These are phyloP conservation scores for Microplitis mediator DNA, from an alignment of 1,140 invertebrate genomes.

Conservation along the genomic window DNA sequence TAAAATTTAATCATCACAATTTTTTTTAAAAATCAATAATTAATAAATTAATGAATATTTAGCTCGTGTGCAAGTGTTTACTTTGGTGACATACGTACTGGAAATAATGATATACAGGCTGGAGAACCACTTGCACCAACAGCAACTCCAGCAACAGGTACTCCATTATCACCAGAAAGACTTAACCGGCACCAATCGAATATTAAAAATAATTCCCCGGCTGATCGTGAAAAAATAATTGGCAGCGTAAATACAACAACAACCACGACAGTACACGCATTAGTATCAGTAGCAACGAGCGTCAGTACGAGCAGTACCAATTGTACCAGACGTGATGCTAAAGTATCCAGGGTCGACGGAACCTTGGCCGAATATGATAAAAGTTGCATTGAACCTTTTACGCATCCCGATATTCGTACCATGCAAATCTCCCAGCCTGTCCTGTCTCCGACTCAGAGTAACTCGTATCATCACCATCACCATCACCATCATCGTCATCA, in stretches of 20 bases:
- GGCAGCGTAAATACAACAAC: constrained; percentile 43
- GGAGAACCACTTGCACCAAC: constrained; percentile 16
- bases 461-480: constrained; percentile 43
- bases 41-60: not conserved
- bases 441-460: constrained; percentile 44
- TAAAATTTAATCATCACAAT: not conserved
- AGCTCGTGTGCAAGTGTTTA: constrained; percentile 42
- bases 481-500: constrained; percentile 41
- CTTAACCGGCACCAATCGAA: constrained; percentile 6
- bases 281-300: not conserved
- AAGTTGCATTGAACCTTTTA: not conserved
- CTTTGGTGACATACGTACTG: constrained; percentile 43
- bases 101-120: not conserved
- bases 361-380: not conserved
- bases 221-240: constrained; percentile 28
- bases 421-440: constrained; percentile 27
- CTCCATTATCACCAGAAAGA: constrained; percentile 6
- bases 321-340: not conserved
- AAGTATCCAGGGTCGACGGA: too few relatives aligned
- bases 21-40: too few relatives aligned
- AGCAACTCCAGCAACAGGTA: constrained; percentile 10
- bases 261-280: constrained; percentile 37
- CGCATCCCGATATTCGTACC: not conserved
- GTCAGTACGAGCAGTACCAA: not conserved
- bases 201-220: not conserved